Conservation (phyloP, 2,888 invertebrate species). For the Eilema sororculum region DNA sequence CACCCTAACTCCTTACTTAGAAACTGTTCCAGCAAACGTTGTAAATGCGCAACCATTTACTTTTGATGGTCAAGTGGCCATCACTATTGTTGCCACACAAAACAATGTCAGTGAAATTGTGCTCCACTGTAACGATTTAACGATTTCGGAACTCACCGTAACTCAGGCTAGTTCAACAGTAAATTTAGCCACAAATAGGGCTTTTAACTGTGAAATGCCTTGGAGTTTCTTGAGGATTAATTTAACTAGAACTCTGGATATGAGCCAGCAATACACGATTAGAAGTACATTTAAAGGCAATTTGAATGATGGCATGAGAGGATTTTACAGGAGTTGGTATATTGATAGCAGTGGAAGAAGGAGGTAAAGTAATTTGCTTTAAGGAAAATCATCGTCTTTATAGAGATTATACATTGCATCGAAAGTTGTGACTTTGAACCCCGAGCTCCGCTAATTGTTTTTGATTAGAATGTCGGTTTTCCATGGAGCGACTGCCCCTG, state of each 20-base stretch:
- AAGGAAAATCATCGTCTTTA: too few species aligned
- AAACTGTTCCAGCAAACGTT: constrained; percentile 41
- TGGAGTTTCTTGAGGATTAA: constrained; percentile 68
- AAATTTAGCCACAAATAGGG: constrained; percentile 53
- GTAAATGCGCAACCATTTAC: constrained; percentile 59
- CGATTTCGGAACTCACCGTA: constrained; percentile 75
- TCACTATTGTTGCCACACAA: constrained; percentile 59
- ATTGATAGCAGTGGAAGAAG: constrained; percentile 84
- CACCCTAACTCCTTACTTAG: constrained; percentile 82
- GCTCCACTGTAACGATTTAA: constrained; percentile 76
- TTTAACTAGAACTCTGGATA: constrained; percentile 48
- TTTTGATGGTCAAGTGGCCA: constrained; percentile 77
- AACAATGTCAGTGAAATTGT: constrained; percentile 64
- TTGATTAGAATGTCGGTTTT: too few species aligned
- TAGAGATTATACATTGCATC: too few species aligned
- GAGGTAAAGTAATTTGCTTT: constrained; percentile 55
- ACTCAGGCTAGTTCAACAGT: constrained; percentile 5
- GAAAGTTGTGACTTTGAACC: too few species aligned
- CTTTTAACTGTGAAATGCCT: constrained; percentile 62
- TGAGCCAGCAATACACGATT: constrained; percentile 85
- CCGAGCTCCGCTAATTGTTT: too few species aligned
- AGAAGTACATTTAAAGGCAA: constrained; percentile 89
- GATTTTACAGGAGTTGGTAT: constrained; percentile 94
- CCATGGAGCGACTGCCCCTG: too few species aligned
- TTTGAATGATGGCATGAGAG: constrained; percentile 91